Evolutionary conservation across 2,797 vertebrate species (phyloP).

Genomic region (Artibeus jamaicensis): DNA sequence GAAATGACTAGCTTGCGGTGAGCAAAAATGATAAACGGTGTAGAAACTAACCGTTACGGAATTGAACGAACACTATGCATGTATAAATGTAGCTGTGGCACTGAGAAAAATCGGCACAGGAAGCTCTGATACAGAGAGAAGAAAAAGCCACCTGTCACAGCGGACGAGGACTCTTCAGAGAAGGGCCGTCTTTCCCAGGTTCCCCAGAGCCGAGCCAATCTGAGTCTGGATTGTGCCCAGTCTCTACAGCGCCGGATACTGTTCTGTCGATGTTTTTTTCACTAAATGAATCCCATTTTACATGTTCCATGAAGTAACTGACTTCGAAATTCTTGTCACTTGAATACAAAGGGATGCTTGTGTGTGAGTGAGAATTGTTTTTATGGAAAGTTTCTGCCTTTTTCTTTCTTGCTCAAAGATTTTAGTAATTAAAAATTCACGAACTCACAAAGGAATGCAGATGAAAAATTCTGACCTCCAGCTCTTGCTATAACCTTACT

Average conservation of each 20-base stretch:
- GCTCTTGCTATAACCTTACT: background rate
- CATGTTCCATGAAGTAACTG: background rate
- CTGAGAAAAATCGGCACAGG: background rate
- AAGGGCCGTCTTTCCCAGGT: background rate
- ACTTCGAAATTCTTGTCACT: conserved; percentile 3
- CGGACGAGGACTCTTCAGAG: background rate
- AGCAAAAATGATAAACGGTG: background rate
- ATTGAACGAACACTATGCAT: background rate
- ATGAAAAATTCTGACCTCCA: background rate
- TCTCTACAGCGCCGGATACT: background rate
- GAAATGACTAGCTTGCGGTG: background rate
- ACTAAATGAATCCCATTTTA: background rate
- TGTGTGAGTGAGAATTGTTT: background rate
- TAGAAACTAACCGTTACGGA: background rate
- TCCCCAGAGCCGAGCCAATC: background rate
- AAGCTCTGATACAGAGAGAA: background rate
- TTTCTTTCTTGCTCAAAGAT: conserved; percentile 18
- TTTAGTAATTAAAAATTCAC: background rate
- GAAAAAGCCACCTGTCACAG: background rate
- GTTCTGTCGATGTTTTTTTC: background rate
- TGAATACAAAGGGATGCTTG: background rate
- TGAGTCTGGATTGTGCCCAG: background rate
- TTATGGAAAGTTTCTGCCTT: background rate
- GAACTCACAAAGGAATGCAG: background rate
- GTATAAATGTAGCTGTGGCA: background rate